Conservation (phyloP, 2,888 invertebrate genomes). For the Acanthosoma haemorrhoidale region DNA sequence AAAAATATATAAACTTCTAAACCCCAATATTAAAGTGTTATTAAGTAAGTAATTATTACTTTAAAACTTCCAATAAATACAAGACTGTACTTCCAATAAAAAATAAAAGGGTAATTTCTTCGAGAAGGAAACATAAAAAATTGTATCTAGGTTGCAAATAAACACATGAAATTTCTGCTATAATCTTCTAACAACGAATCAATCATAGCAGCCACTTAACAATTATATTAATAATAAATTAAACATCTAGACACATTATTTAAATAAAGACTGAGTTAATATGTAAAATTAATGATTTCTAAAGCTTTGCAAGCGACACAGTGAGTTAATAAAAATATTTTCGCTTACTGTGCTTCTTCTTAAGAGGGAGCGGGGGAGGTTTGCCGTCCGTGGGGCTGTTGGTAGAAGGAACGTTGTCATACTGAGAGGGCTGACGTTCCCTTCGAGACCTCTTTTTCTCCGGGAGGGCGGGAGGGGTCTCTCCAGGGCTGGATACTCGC, state of each 20-base stretch:
- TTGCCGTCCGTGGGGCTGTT: conserved; percentile 50
- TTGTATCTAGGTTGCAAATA: neutral
- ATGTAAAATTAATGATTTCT: neutral
- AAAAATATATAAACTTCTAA: no score
- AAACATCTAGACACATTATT: neutral
- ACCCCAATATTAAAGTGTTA: no score
- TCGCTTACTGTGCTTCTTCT: conserved; percentile 91
- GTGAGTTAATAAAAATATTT: neutral
- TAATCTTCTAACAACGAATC: neutral
- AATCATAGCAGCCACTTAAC: neutral
- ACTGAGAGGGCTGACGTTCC: conserved; percentile 61
- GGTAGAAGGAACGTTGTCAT: conserved; percentile 57
- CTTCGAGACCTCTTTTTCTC: conserved; percentile 54
- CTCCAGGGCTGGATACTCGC: conserved; percentile 9
- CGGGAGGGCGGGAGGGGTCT: conserved; percentile 57
- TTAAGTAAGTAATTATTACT: no score
- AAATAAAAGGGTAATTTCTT: neutral
- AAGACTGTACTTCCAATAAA: no score
- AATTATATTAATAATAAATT: neutral
- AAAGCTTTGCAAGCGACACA: neutral
- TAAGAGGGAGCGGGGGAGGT: conserved; percentile 86
- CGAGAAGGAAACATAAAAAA: neutral
- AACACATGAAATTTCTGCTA: neutral
- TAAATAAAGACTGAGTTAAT: neutral
- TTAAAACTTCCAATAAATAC: no score